phyloP scores from a whole-genome alignment of 2,113 vertebrate species.

The Terrapene triunguis region DNA sequence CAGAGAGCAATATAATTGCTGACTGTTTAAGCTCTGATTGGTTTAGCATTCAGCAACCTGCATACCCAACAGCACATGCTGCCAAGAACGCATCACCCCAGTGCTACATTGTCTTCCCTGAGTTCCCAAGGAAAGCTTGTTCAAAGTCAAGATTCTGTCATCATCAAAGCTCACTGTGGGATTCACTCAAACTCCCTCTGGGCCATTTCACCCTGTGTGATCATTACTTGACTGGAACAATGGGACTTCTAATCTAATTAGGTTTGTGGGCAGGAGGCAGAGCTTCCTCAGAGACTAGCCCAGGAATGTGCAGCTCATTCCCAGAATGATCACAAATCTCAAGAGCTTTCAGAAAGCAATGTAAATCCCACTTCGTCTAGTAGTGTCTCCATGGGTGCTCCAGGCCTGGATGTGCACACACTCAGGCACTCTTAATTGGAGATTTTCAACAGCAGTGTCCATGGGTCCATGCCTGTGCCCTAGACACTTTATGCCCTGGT shows the following conservation, averaged over 20 bases:
- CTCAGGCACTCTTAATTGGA: background rate
- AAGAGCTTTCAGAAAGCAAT: background rate
- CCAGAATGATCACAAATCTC: background rate
- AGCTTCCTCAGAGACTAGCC: background rate
- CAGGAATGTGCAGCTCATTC: background rate
- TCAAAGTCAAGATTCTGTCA: background rate
- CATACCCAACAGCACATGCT: background rate
- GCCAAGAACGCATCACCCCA: background rate
- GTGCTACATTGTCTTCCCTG: background rate
- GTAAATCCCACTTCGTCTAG: background rate
- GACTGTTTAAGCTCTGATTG: background rate
- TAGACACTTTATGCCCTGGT: too few relatives aligned
- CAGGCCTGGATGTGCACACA: background rate
- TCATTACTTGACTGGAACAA: background rate
- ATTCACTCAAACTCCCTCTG: background rate
- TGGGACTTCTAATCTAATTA: background rate
- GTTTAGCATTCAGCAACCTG: background rate
- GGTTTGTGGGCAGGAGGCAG: background rate
- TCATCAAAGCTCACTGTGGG: background rate
- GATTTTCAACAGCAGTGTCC: too few relatives aligned
- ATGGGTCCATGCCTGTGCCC: background rate
- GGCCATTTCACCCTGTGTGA: background rate
- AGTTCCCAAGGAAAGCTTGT: background rate
- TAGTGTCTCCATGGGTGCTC: background rate
- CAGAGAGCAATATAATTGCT: background rate